Conservation (phyloP, 2,888 invertebrate genomes). For the Leucozona laternaria region DNA sequence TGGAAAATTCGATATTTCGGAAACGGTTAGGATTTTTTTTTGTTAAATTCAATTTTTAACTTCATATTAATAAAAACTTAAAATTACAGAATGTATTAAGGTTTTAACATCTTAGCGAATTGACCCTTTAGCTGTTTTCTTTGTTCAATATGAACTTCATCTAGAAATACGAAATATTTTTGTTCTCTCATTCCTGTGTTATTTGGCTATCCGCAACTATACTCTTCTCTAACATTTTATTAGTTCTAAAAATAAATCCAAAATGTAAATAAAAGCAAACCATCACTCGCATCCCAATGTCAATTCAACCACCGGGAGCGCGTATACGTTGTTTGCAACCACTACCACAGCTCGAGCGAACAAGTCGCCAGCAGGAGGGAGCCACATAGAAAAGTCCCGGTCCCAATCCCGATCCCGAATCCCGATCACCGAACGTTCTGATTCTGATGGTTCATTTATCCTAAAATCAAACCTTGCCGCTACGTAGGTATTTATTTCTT, state of each 20-base stretch:
- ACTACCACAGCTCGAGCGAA: slow-evolving; percentile 60
- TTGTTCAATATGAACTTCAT: not conserved
- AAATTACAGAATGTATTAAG: not conserved
- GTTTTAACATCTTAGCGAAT: not conserved
- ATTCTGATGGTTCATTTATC: slow-evolving; percentile 13
- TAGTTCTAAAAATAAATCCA: slow-evolving; percentile 56
- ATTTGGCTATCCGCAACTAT: slow-evolving; percentile 28
- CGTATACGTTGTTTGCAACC: slow-evolving; percentile 52
- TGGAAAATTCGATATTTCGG: no score
- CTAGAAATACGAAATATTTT: slow-evolving; percentile 7
- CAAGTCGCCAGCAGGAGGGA: slow-evolving; percentile 72
- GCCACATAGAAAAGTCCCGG: slow-evolving; percentile 11
- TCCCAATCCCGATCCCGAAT: slow-evolving; percentile 19
- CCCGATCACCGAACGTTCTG: slow-evolving; percentile 2
- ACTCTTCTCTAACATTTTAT: slow-evolving; percentile 18
- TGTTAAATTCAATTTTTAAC: no score
- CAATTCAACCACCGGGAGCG: slow-evolving; percentile 73
- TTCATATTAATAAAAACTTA: no score
- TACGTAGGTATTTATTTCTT: slow-evolving; percentile 54
- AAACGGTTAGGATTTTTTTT: no score
- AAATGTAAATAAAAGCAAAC: slow-evolving; percentile 68
- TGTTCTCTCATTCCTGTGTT: not conserved
- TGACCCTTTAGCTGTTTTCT: not conserved
- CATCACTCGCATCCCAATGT: slow-evolving; percentile 53
- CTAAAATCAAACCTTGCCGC: slow-evolving; percentile 40